phyloP scores from a whole-genome alignment of 1,140 invertebrate species.

The Caenorhabditis latens region DNA sequence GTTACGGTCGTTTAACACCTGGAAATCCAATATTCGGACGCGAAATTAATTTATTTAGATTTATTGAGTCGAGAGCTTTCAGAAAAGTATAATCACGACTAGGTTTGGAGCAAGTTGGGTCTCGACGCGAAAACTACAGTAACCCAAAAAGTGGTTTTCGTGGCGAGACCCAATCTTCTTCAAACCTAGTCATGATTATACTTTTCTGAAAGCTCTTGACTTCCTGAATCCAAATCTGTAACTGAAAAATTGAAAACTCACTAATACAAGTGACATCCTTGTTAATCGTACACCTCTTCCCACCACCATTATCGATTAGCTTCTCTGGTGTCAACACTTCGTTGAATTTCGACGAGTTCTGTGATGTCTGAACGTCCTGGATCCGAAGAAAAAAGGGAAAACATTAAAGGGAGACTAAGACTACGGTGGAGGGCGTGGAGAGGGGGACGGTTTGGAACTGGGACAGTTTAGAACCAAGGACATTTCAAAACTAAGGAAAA shows the following conservation, averaged over 20 bases:
- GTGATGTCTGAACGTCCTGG: conserved; percentile 43
- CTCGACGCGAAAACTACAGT: too few relatives aligned
- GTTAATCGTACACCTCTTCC: conserved; percentile 56
- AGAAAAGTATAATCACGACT: too few relatives aligned
- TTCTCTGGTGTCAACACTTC: conserved; percentile 24
- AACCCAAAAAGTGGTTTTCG: too few relatives aligned
- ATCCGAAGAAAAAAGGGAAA: neutral
- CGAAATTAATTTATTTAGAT: too few relatives aligned
- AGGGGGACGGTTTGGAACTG: neutral
- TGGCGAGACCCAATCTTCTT: neutral
- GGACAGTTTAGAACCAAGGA: too few relatives aligned
- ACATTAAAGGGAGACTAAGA: neutral
- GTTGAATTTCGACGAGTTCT: conserved; percentile 40
- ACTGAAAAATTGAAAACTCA: neutral
- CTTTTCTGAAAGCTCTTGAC: neutral
- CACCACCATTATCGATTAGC: conserved; percentile 31
- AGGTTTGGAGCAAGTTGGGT: too few relatives aligned
- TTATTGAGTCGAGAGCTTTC: too few relatives aligned
- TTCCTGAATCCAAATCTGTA: too few relatives aligned
- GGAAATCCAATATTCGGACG: too few relatives aligned
- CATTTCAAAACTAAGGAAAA: too few relatives aligned
- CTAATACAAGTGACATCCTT: conserved; percentile 60
- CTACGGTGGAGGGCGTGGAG: too few relatives aligned
- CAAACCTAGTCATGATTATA: neutral
- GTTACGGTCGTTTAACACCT: too few relatives aligned